Evolutionary conservation across 2,113 vertebrate genomes (phyloP).

Genomic region (Festucalex cinctus): DNA sequence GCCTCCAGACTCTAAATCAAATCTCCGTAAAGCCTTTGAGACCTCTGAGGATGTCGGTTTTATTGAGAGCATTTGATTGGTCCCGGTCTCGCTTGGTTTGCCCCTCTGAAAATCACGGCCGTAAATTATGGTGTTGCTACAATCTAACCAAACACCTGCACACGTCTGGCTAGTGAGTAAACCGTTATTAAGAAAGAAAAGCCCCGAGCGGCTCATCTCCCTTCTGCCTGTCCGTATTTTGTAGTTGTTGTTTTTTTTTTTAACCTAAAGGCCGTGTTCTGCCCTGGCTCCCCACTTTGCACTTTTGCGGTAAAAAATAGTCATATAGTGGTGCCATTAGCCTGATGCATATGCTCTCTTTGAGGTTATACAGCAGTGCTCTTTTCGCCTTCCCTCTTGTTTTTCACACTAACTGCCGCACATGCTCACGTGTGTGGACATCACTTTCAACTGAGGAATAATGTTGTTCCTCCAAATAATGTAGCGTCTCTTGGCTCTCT

Average conservation of each 20-base stretch:
- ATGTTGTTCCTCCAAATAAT: conserved; percentile 47
- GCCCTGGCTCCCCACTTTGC: conserved; percentile 4
- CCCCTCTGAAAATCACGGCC: conserved; percentile 49
- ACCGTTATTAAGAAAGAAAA: conserved; percentile 28
- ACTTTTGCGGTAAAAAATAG: conserved; percentile 23
- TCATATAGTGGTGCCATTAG: conserved; percentile 67
- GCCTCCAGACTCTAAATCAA: conserved; percentile 54
- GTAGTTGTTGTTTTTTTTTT: conserved; percentile 6
- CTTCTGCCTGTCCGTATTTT: conserved; percentile 12
- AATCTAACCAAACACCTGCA: conserved; percentile 45
- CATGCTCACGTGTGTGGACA: conserved; percentile 49
- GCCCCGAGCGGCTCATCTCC: conserved; percentile 33
- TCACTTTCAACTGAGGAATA: conserved; percentile 62
- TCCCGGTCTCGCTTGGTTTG: conserved; percentile 49
- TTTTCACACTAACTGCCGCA: conserved; percentile 52
- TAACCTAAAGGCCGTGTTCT: conserved; percentile 8
- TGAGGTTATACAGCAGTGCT: conserved; percentile 24
- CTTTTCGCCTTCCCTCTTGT: conserved; percentile 24
- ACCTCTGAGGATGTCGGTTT: conserved; percentile 41
- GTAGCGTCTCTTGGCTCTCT: conserved; percentile 38
- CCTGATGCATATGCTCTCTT: conserved; percentile 34
- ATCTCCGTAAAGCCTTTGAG: conserved; percentile 45
- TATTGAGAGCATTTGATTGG: conserved; percentile 57
- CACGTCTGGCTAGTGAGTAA: conserved; percentile 36
- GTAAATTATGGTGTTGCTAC: conserved; percentile 50